These are phyloP conservation scores for Cheilosia impressa DNA, from an alignment of 2,888 invertebrate genomes.

Conservation along the genomic window DNA sequence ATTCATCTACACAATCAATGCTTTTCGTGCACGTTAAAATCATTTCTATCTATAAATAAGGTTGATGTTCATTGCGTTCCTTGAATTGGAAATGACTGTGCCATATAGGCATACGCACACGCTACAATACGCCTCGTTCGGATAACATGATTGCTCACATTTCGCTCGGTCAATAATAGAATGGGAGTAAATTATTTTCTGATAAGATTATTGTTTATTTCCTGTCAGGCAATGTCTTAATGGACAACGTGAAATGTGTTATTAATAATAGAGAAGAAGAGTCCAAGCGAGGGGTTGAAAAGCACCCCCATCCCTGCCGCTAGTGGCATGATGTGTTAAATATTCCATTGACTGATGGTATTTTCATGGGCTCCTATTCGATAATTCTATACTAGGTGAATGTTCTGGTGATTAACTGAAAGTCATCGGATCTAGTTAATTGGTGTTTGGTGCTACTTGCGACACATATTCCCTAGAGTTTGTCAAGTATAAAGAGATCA, in stretches of 20 bases:
- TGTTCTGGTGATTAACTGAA: no score
- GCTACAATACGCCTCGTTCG: constrained; percentile 19
- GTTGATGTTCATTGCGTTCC: not conserved
- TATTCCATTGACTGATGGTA: no score
- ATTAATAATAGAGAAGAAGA: constrained; percentile 23
- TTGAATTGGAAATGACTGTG: constrained; percentile 5
- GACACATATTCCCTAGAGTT: no score
- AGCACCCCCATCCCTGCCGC: not conserved
- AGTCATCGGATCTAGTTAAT: no score
- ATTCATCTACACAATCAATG: no score
- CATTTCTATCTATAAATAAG: no score
- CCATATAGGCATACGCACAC: not conserved
- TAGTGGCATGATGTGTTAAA: no score
- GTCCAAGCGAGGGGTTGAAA: not conserved
- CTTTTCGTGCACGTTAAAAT: no score
- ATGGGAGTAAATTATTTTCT: constrained; percentile 22
- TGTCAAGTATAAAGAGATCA: no score
- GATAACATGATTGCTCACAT: constrained; percentile 21
- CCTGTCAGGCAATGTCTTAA: constrained; percentile 17
- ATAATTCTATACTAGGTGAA: no score
- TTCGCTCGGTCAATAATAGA: not conserved
- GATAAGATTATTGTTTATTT: constrained; percentile 38
- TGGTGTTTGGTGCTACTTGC: no score
- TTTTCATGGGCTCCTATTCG: no score
- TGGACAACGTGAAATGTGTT: constrained; percentile 29